These are phyloP conservation scores for Trichogramma pretiosum DNA, from an alignment of 1,140 invertebrate genomes.

Conservation along the genomic window DNA sequence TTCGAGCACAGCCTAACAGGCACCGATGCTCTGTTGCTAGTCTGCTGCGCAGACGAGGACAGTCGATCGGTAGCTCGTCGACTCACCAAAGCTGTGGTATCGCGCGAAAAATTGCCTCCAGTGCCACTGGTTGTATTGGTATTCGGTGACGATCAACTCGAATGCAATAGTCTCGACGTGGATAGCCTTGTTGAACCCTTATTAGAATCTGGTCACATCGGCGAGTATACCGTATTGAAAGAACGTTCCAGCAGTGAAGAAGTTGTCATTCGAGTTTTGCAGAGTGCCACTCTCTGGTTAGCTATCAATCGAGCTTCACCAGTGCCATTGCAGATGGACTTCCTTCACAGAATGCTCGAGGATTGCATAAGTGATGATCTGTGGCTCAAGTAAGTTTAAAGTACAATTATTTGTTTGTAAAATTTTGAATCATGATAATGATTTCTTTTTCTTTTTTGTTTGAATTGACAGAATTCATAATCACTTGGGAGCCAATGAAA, in stretches of 20 bases:
- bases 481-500: conserved; percentile 42
- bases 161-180: conserved; percentile 14
- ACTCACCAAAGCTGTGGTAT: conserved; percentile 32
- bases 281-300: conserved; percentile 51
- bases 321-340: conserved; percentile 52
- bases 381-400: conserved; percentile 46
- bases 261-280: conserved; percentile 42
- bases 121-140: conserved; percentile 34
- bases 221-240: conserved; percentile 31
- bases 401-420: conserved; percentile 1
- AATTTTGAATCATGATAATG: not conserved
- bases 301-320: conserved; percentile 46
- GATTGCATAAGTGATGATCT: conserved; percentile 56
- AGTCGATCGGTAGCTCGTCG: conserved; percentile 21
- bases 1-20: conserved; percentile 28
- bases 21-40: conserved; percentile 34
- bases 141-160: conserved; percentile 19
- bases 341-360: conserved; percentile 47
- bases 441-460: not conserved
- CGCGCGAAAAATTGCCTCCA: conserved; percentile 31
- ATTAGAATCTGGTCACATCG: conserved; percentile 34
- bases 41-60: conserved; percentile 28
- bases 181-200: conserved; percentile 24
- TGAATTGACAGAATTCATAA: conserved; percentile 41
- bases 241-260: conserved; percentile 40